A percentile compares a stretch with the other conserved stretches of the same genome.
phyloP scores from a whole-genome alignment of 2,113 vertebrate genomes.

The Siphamia tubifer region DNA sequence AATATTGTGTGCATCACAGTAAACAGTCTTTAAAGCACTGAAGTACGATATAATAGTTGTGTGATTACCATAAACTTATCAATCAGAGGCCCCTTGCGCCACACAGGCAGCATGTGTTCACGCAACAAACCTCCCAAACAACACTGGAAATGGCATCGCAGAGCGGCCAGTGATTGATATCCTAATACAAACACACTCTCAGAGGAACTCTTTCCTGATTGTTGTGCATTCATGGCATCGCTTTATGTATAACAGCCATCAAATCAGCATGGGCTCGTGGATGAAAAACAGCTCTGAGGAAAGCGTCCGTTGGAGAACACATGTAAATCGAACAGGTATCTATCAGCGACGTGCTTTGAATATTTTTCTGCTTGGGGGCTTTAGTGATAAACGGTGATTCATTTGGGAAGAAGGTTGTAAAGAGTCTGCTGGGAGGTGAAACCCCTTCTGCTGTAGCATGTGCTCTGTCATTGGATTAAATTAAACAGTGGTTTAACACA shows the following conservation, averaged over 20 bases:
- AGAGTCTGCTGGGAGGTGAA: constrained; percentile 10
- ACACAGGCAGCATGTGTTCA: constrained; percentile 16
- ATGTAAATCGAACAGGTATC: constrained; percentile 63
- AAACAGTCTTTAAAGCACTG: constrained; percentile 13
- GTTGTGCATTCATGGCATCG: constrained; percentile 43
- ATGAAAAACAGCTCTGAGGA: constrained; percentile 42
- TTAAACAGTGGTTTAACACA: background rate
- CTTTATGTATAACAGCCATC: constrained; percentile 53
- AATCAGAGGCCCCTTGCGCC: constrained; percentile 37
- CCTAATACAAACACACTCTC: constrained; percentile 60
- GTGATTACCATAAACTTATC: constrained; percentile 61
- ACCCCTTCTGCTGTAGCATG: background rate
- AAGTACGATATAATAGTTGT: constrained; percentile 39
- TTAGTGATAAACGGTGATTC: constrained; percentile 22
- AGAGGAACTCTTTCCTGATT: constrained; percentile 35
- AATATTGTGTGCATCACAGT: background rate
- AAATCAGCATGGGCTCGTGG: constrained; percentile 39
- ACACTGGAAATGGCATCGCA: background rate
- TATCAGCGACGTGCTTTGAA: constrained; percentile 30
- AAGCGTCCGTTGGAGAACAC: constrained; percentile 44
- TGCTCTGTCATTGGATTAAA: constrained; percentile 14
- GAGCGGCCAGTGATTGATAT: constrained; percentile 60
- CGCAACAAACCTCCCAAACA: constrained; percentile 18
- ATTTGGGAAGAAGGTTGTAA: background rate
- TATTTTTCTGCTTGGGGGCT: constrained; percentile 35